These are phyloP conservation scores for Bradypodion pumilum DNA, from an alignment of 2,797 vertebrate species.

Conservation along the genomic window DNA sequence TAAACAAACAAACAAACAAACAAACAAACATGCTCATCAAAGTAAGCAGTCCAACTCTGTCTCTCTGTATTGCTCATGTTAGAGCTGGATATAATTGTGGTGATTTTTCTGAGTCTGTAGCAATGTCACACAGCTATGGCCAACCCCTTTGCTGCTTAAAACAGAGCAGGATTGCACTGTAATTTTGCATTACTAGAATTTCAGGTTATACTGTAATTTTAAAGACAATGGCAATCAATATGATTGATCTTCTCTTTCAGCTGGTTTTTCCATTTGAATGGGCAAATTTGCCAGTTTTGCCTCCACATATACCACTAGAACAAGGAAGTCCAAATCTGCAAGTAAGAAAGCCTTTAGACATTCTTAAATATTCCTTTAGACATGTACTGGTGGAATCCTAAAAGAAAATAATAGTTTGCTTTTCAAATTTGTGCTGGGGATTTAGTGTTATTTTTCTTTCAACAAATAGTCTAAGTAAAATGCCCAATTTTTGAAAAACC, in stretches of 20 bases:
- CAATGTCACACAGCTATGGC: neutral
- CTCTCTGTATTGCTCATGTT: neutral
- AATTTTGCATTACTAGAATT: no score
- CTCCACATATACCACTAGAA: neutral
- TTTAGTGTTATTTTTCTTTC: neutral
- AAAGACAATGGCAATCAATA: neutral
- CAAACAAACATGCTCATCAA: neutral
- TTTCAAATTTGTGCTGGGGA: neutral
- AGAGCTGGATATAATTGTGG: neutral
- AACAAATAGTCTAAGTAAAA: neutral
- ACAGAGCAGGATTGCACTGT: neutral
- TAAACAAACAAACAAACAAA: no score
- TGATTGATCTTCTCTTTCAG: neutral
- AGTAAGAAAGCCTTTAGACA: neutral
- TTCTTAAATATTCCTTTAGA: neutral
- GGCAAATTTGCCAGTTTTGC: neutral
- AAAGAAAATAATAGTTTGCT: neutral
- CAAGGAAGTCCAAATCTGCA: neutral
- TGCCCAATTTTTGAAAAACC: neutral
- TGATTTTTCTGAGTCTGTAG: neutral
- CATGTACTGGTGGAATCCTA: neutral
- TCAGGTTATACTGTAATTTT: no score
- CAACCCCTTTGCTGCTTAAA: no score
- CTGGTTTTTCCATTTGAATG: slow-evolving; percentile 15
- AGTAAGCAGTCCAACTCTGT: neutral